Conservation (phyloP, 2,113 vertebrate genomes). For the Datnioides undecimradiatus region DNA sequence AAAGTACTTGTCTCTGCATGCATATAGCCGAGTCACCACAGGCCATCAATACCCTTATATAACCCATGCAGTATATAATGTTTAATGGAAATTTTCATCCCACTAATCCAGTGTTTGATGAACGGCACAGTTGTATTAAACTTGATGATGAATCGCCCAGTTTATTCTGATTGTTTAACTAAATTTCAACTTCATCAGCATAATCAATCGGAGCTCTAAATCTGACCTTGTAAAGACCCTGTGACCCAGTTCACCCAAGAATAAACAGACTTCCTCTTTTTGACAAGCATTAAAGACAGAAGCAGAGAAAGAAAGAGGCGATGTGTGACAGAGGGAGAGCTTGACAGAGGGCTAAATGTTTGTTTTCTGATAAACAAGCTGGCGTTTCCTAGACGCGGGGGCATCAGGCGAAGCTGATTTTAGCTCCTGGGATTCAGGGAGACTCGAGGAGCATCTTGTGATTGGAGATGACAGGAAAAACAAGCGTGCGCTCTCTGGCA, state of each 20-base stretch:
- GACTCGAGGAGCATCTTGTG: constrained; percentile 68
- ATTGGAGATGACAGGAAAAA: constrained; percentile 65
- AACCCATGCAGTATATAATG: constrained; percentile 29
- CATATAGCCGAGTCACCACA: constrained; percentile 31
- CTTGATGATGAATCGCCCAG: not conserved
- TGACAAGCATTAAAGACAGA: not conserved
- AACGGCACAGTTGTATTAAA: not conserved
- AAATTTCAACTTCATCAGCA: not conserved
- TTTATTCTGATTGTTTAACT: constrained; percentile 16
- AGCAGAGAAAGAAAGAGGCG: constrained; percentile 3
- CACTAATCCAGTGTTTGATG: constrained; percentile 8
- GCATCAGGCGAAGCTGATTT: constrained; percentile 65
- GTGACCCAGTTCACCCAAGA: not conserved
- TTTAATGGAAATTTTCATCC: constrained; percentile 15
- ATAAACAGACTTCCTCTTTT: not conserved
- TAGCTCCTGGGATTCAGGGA: constrained; percentile 62
- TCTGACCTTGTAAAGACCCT: not conserved
- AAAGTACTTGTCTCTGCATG: constrained; percentile 44
- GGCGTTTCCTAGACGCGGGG: constrained; percentile 55
- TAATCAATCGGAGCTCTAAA: not conserved
- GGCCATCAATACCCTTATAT: constrained; percentile 30
- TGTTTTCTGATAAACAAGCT: constrained; percentile 71
- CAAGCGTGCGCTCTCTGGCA: constrained; percentile 7
- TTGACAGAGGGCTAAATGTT: constrained; percentile 14
- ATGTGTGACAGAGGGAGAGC: constrained; percentile 28